Base-by-base conservation (phyloP, 2,113 vertebrate genomes). In the Nicator chloris region DNA sequence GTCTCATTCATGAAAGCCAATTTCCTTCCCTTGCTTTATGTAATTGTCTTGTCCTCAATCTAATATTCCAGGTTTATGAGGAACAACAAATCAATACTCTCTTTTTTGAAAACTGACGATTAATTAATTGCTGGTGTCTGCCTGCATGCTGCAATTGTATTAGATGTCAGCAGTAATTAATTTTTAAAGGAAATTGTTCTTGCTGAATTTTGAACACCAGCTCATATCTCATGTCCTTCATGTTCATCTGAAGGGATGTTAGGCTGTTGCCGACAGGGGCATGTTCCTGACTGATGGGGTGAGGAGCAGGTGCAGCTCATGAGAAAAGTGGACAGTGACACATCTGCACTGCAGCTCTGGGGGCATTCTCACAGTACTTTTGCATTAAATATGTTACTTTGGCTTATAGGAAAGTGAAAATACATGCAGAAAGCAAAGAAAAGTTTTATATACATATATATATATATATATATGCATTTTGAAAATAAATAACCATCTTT, bases 81-180 rank as follows among this genome's bases (percentile, higher is more conserved):
- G 89, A 96, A 91, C 88, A 96, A 96, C 90, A 94, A 90, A 97
- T 97, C 96, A 85, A 97, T 97, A 89, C 12, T 30, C 17, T 90
- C 60, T 78, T 84, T 88, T 91, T 81, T 88, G 39, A 93, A 93
- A 95, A 82, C 76, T 85, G 54, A 35, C 20, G 12, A 93, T 95
- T 92, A 93, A 94, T 95, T 95, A 96, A 95, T 97, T 91, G 86
- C 51, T 66, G 63, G 54, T 88, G 61, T 82, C 92, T 94, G 71
- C 61, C 76, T 84, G 40, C 49, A 45, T 83, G 76, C 82, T 70
- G 39, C 82, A 80, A 27, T 91, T 75, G 60, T 91, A 86, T 95
- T 89, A 95, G 73, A 79, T 95, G 95, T 85, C 93, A 95, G 65
- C 50, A 65, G 56, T 82, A 95, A 96, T 95, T 95, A 95, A 91